A percentile compares a stretch with the other conserved stretches of the same genome.
Conservation (phyloP, 1,140 invertebrate genomes). For the Dolichoris vasculosae region DNA sequence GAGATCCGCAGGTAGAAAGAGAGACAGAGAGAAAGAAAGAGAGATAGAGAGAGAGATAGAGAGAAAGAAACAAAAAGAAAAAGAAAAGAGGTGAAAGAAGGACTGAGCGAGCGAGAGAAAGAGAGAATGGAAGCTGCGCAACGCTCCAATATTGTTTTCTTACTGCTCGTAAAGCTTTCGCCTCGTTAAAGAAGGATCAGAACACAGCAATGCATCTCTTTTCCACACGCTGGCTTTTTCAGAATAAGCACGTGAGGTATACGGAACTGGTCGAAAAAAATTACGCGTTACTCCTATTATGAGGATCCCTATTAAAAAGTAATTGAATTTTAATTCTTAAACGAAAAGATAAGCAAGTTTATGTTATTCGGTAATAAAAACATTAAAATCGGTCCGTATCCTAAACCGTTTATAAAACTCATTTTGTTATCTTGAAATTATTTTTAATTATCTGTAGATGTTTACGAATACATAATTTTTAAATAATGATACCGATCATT, state of each 20-base stretch:
- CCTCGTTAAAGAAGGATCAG: conserved; percentile 52
- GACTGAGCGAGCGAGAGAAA: neutral
- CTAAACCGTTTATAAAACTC: neutral
- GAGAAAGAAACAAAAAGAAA: neutral
- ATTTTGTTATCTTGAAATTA: no score
- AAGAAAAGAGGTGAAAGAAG: neutral
- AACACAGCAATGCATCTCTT: conserved; percentile 22
- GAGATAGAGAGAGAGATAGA: neutral
- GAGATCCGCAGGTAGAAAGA: neutral
- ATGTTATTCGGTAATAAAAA: neutral
- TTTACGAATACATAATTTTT: neutral
- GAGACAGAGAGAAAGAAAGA: neutral
- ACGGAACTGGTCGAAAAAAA: neutral
- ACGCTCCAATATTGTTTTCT: conserved; percentile 48
- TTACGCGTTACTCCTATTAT: neutral
- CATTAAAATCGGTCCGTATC: no score
- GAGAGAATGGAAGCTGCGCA: neutral
- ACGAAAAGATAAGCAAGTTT: neutral
- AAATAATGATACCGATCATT: neutral
- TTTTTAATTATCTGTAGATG: no score
- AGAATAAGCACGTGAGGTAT: neutral
- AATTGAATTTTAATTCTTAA: conserved; percentile 22
- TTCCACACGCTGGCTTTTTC: neutral
- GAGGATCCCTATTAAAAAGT: neutral
- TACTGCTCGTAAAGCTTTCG: conserved; percentile 47